A percentile compares a stretch with the other conserved stretches of the same genome.
These are phyloP conservation scores for Drosophila gaucha DNA, from an alignment of 2,888 invertebrate species.

Conservation along the genomic window DNA sequence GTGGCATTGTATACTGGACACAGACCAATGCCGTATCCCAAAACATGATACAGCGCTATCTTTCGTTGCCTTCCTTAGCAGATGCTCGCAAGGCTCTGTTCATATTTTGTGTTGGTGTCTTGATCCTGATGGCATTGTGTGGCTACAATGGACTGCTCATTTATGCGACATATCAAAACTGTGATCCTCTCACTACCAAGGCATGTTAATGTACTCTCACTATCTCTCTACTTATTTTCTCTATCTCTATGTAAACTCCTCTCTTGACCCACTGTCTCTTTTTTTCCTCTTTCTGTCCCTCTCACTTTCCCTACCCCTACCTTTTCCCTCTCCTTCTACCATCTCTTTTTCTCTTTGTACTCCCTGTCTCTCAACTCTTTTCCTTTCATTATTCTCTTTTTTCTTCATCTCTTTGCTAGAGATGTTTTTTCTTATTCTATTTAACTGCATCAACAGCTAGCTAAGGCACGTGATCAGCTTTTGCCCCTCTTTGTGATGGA, in stretches of 20 bases:
- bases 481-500: slow-evolving; percentile 95
- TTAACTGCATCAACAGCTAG: slow-evolving; percentile 85
- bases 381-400: no score
- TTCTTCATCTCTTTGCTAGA: no score
- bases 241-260: no score
- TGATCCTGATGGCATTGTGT: slow-evolving; percentile 86
- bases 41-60: slow-evolving; percentile 94
- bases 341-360: no score
- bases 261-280: no score
- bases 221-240: neutral
- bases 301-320: no score
- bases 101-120: slow-evolving; percentile 86
- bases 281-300: no score
- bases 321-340: neutral
- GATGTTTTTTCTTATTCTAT: neutral
- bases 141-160: slow-evolving; percentile 88
- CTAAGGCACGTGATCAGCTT: slow-evolving; percentile 91
- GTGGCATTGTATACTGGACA: slow-evolving; percentile 92
- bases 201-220: slow-evolving; percentile 54
- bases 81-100: slow-evolving; percentile 87
- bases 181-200: slow-evolving; percentile 88
- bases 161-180: slow-evolving; percentile 88
- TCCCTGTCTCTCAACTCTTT: no score
- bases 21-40: slow-evolving; percentile 93
- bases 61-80: slow-evolving; percentile 89